Conservation (phyloP, 1,140 invertebrate species). For the Caenorhabditis remanei region DNA sequence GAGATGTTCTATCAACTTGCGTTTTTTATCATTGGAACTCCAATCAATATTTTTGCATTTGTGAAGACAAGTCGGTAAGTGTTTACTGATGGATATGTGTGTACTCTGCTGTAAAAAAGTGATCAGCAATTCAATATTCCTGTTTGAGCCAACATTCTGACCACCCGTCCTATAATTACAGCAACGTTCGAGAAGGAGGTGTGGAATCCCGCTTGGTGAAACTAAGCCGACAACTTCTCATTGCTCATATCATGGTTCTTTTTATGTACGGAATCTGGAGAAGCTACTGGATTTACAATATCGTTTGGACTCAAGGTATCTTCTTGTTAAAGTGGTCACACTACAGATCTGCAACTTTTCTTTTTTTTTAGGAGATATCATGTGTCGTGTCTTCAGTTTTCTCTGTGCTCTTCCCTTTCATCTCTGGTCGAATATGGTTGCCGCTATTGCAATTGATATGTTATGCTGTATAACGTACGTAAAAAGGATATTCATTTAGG, state of each 20-base stretch:
- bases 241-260: constrained; percentile 74
- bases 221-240: constrained; percentile 71
- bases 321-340: neutral
- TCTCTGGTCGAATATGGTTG: constrained; percentile 75
- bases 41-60: constrained; percentile 70
- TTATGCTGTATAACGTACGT: constrained; percentile 72
- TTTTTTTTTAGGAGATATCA: constrained; percentile 65
- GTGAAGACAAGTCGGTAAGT: constrained; percentile 64
- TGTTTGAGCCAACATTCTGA: too few relatives aligned
- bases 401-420: constrained; percentile 72
- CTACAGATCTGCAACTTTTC: too few relatives aligned
- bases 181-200: constrained; percentile 63
- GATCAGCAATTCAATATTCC: too few relatives aligned
- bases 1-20: constrained; percentile 74
- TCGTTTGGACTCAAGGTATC: constrained; percentile 71
- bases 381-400: constrained; percentile 73
- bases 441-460: constrained; percentile 76
- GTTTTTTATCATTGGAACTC: constrained; percentile 72
- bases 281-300: constrained; percentile 74
- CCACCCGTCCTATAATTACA: neutral
- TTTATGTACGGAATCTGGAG: constrained; percentile 74
- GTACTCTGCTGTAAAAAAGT: too few relatives aligned
- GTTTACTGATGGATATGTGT: neutral
- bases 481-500: constrained; percentile 3
- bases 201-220: constrained; percentile 70